These are phyloP conservation scores for Procambarus virginalis DNA, from an alignment of 1,140 invertebrate species.

Conservation along the genomic window DNA sequence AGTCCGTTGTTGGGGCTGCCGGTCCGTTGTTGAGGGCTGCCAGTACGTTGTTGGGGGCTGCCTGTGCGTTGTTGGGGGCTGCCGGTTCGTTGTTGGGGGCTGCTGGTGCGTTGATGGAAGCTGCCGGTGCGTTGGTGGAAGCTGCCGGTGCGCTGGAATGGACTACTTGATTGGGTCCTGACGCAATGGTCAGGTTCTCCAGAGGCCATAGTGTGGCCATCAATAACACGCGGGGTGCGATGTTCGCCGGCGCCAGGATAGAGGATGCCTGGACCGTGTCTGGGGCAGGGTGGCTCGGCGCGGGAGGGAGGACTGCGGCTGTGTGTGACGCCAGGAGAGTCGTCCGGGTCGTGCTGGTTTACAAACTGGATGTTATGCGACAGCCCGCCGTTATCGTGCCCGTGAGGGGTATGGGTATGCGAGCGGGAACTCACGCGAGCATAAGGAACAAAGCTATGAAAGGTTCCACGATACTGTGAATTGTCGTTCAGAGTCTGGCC, in stretches of 20 bases:
- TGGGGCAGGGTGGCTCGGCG: background rate
- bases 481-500: background rate
- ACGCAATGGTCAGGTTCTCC: background rate
- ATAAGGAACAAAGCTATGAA: background rate
- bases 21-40: background rate
- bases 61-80: background rate
- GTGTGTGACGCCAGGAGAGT: background rate
- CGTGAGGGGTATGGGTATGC: background rate
- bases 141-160: background rate
- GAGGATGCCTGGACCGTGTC: background rate
- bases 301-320: background rate
- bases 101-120: background rate
- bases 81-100: background rate
- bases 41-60: background rate
- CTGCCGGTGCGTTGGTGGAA: slow-evolving; percentile 11
- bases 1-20: background rate
- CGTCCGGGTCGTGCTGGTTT: background rate
- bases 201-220: no score
- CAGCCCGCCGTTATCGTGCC: background rate
- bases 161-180: background rate
- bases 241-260: background rate
- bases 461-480: background rate
- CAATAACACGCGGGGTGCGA: no score
- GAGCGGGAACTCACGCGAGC: background rate
- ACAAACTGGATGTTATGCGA: background rate